Percentiles rank a stretch among this genome's conserved stretches.
Evolutionary conservation across 2,113 vertebrate genomes (phyloP).

Genomic region (Corydoras sp.): DNA sequence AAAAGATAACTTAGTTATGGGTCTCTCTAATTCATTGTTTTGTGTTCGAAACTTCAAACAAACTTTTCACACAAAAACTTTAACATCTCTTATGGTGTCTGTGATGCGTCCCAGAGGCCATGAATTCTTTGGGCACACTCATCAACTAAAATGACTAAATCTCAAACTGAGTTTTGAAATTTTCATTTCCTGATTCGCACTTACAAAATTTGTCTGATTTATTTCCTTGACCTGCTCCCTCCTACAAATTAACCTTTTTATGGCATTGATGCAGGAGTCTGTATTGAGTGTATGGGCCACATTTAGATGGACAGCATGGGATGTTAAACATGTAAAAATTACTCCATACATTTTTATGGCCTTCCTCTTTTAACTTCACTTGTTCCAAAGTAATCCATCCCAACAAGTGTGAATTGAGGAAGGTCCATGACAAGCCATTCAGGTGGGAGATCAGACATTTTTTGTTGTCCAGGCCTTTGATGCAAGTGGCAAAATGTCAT

Average conservation of each 20-base stretch:
- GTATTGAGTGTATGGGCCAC: neutral
- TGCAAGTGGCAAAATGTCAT: neutral
- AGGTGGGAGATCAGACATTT: slow-evolving; percentile 22
- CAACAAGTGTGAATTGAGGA: slow-evolving; percentile 1
- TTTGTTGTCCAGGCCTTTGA: slow-evolving; percentile 7
- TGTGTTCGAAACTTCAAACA: too few relatives aligned
- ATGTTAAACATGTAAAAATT: neutral
- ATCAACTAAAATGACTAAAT: too few relatives aligned
- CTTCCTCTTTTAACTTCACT: neutral
- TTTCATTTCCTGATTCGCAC: too few relatives aligned
- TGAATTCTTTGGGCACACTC: too few relatives aligned
- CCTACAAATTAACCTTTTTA: neutral
- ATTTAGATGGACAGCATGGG: neutral
- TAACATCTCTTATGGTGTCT: too few relatives aligned
- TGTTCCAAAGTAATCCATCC: slow-evolving; percentile 3
- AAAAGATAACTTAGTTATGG: too few relatives aligned
- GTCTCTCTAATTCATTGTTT: too few relatives aligned
- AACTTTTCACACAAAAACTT: too few relatives aligned
- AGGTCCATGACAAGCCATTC: neutral
- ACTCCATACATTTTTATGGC: slow-evolving; percentile 3
- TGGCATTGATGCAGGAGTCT: slow-evolving; percentile 1
- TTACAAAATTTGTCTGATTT: too few relatives aligned
- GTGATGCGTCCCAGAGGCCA: too few relatives aligned
- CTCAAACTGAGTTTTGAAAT: too few relatives aligned
- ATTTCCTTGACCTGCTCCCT: too few relatives aligned